Evolutionary conservation across 1,140 invertebrate species (phyloP).

Genomic region (Cherax quadricarinatus): DNA sequence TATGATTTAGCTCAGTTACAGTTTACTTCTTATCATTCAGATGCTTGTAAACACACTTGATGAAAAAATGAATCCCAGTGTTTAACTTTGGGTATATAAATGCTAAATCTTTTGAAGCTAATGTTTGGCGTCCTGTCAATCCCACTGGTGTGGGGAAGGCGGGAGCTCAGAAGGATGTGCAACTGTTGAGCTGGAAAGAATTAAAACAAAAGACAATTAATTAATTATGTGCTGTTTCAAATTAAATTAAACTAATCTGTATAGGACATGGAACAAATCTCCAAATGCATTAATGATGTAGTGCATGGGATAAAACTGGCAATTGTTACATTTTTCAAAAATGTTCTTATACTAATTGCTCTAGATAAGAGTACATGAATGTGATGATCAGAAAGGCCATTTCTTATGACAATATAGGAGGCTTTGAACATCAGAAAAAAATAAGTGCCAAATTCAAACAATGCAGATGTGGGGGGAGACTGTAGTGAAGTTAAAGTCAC

Average conservation of each 20-base stretch:
- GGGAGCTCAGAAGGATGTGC: constrained; percentile 97
- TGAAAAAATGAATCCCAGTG: background rate
- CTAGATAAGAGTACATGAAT: too few relatives aligned
- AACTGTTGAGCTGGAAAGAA: constrained; percentile 92
- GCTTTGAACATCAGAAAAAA: too few relatives aligned
- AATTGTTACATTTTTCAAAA: background rate
- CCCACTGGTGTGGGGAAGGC: constrained; percentile 98
- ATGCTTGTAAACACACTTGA: background rate
- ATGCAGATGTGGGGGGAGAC: too few relatives aligned
- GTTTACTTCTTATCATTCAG: background rate
- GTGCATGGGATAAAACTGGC: background rate
- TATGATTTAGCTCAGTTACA: background rate
- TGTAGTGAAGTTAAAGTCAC: too few relatives aligned
- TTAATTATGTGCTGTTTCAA: background rate
- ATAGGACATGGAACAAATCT: background rate
- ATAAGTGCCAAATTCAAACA: too few relatives aligned
- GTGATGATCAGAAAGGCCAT: too few relatives aligned
- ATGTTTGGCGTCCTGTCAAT: constrained; percentile 77
- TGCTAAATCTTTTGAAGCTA: constrained; percentile 36
- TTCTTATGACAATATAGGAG: too few relatives aligned
- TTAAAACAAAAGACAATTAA: constrained; percentile 43
- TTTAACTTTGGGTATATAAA: background rate
- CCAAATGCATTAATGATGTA: background rate
- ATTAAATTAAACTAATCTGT: background rate
- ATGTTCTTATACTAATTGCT: too few relatives aligned